Evolutionary conservation across 1,140 invertebrate species (phyloP).

Genomic region (Colletes gigas): DNA sequence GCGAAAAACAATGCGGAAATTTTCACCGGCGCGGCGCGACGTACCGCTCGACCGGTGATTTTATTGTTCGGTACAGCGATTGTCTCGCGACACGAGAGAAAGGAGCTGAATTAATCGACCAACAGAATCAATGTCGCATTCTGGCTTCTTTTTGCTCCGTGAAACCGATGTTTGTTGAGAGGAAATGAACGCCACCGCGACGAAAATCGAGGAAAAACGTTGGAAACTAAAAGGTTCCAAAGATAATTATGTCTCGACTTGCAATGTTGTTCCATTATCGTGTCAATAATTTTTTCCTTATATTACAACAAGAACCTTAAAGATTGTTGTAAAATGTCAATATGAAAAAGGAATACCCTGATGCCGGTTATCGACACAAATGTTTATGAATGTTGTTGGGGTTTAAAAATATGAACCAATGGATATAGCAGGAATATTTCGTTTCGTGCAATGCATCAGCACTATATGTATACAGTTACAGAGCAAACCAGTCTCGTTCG

Average conservation of each 20-base stretch:
- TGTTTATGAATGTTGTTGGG: too few relatives aligned
- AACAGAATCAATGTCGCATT: background rate
- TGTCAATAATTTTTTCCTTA: too few relatives aligned
- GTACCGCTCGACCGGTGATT: background rate
- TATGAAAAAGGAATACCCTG: too few relatives aligned
- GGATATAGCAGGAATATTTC: too few relatives aligned
- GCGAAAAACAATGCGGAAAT: conserved; percentile 24
- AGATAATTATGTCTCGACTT: background rate
- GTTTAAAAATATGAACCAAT: too few relatives aligned
- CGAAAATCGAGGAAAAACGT: conserved; percentile 32
- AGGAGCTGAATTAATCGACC: background rate
- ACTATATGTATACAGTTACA: background rate
- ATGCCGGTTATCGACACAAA: too few relatives aligned
- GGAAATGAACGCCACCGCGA: conserved; percentile 21
- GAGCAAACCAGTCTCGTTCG: background rate
- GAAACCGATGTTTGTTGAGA: background rate
- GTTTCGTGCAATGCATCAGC: too few relatives aligned
- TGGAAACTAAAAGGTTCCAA: background rate
- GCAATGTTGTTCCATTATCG: too few relatives aligned
- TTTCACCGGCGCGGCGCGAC: background rate
- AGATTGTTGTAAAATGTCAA: too few relatives aligned
- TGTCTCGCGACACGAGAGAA: background rate
- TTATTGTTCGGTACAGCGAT: conserved; percentile 20
- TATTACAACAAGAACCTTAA: too few relatives aligned
- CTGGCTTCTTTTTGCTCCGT: conserved; percentile 25